Base-by-base conservation (phyloP, 2,797 vertebrate species). In the Esox masquinongy region DNA sequence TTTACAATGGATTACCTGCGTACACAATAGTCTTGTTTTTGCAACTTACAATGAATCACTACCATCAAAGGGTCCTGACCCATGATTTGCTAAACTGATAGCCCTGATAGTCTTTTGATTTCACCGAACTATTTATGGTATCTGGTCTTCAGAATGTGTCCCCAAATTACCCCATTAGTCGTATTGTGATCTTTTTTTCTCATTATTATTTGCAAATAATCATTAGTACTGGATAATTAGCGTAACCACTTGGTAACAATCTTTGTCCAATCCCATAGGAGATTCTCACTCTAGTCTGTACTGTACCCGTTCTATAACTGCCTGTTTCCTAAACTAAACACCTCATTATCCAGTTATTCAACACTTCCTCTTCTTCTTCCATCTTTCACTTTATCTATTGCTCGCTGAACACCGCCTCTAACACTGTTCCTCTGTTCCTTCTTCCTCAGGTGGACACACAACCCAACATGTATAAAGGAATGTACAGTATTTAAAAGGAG, bases 221-320 rank as follows among this genome's bases (percentile, higher is more conserved):
- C 78, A 83, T 88, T 90, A 86, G 89, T 84, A 75, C 70, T 68
- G 72, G 70, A 77, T 69, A 80, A 86, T 89, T 84, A 86, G 82
- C 87, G 51, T 87, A 88, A 89, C 89, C 78, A 70, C 76, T 85
- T 74, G 49, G 83, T 82, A 88, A 86, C 81, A 82, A 84, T 84
- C 80, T 76, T 75, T 70, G 80, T 73, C 76, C 76, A 50, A 69
- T 85, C 86, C 80, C 85, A 56, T 5, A 78, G 84, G 87, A 88
- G 79, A 59, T 73, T 80, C 77, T 82, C 79, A 83, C 76, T 56
- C 75, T 81, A 26, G 2, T 24, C 75, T 31, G 5, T 75, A 77
- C 79, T 79, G 61, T 80, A 70, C 71, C 70, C 68, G 80, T 79
- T 79, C 83, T 82, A 63, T 82, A 86, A 68, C 80, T 81, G 85